phyloP scores from a whole-genome alignment of 2,888 invertebrate species.

The Sicus ferrugineus region DNA sequence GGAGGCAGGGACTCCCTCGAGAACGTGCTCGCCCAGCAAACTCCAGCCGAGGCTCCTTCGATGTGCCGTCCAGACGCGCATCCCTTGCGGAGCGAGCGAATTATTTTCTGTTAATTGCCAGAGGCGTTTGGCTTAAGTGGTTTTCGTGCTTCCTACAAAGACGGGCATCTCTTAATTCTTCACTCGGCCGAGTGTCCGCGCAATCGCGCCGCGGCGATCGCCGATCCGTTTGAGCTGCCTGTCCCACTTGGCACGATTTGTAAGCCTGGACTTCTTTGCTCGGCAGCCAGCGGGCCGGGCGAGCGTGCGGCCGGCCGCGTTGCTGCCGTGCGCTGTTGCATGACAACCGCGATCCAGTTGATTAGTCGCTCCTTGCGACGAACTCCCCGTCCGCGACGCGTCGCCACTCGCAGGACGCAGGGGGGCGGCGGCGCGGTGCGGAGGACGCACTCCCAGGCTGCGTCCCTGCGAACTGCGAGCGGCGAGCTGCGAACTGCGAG shows the following conservation, averaged over 20 bases:
- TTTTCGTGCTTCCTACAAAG: constrained; percentile 64
- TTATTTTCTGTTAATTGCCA: constrained; percentile 60
- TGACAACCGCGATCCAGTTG: constrained; percentile 58
- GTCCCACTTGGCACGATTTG: constrained; percentile 61
- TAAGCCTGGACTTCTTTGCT: constrained; percentile 43
- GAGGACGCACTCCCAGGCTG: too few species aligned
- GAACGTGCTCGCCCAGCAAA: too few species aligned
- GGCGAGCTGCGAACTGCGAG: too few species aligned
- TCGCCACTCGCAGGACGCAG: not conserved
- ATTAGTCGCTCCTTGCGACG: constrained; percentile 47
- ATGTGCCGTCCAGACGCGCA: constrained; percentile 11
- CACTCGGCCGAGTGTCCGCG: constrained; percentile 36
- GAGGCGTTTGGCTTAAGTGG: constrained; percentile 64
- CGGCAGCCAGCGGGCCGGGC: constrained; percentile 16
- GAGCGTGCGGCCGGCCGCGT: constrained; percentile 6
- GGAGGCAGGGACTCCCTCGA: not conserved
- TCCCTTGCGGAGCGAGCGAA: constrained; percentile 52
- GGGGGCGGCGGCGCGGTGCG: too few species aligned
- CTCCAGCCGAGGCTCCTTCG: too few species aligned
- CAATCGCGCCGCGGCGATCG: constrained; percentile 57
- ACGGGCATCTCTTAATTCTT: constrained; percentile 59
- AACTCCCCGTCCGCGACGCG: not conserved
- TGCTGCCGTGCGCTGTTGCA: constrained; percentile 55
- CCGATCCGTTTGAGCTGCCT: constrained; percentile 56
- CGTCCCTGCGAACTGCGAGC: too few species aligned